These are phyloP conservation scores for Sarcoramphus papa DNA, from an alignment of 2,797 vertebrate genomes.

Conservation along the genomic window DNA sequence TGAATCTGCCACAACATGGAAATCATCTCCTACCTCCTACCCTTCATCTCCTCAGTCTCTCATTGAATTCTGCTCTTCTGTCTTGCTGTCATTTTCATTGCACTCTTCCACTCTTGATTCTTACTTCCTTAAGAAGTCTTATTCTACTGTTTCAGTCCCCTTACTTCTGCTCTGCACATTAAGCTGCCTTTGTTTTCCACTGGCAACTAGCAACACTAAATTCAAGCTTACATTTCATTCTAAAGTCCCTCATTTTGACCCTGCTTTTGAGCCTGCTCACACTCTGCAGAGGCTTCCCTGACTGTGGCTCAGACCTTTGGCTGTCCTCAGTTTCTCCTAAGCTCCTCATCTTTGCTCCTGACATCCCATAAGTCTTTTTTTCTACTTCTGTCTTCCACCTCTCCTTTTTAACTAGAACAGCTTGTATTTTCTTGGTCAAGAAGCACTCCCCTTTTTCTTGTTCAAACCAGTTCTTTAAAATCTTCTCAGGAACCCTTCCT, in stretches of 20 bases:
- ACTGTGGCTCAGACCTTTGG: neutral
- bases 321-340: neutral
- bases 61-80: neutral
- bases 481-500: neutral
- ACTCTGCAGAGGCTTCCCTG: neutral
- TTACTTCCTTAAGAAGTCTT: neutral
- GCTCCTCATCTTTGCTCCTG: neutral
- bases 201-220: neutral
- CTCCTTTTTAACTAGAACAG: neutral
- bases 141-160: neutral
- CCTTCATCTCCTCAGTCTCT: neutral
- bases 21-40: neutral
- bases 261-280: neutral
- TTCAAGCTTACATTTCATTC: neutral
- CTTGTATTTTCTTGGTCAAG: neutral
- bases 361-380: neutral
- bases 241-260: neutral
- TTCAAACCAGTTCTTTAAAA: neutral
- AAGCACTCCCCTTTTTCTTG: neutral
- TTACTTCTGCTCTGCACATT: neutral
- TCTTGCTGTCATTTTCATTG: neutral
- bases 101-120: neutral
- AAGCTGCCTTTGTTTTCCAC: neutral
- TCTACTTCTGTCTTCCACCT: neutral
- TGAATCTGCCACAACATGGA: neutral